Percentiles rank a stretch among this genome's conserved stretches.
These are phyloP conservation scores for Acanthurus lineatus DNA, from an alignment of 2,797 vertebrate species.

Conservation along the genomic window DNA sequence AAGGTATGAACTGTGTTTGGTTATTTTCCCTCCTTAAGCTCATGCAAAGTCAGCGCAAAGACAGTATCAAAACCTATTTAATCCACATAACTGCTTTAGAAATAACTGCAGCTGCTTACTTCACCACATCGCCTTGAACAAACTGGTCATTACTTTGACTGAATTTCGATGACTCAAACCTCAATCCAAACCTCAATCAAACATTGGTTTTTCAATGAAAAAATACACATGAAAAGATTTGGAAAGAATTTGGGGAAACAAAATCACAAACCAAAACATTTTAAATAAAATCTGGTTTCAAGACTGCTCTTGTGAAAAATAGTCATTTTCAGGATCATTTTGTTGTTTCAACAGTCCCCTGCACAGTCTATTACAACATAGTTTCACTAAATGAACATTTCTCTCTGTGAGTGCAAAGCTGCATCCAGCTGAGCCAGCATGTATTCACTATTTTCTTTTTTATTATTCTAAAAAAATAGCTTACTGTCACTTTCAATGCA, in stretches of 20 bases:
- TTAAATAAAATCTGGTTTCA: not conserved
- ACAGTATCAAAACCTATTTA: slow-evolving; percentile 13
- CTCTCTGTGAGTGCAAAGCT: not conserved
- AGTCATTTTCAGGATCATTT: too few relatives aligned
- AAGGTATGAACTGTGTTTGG: not conserved
- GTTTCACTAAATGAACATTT: slow-evolving; percentile 9
- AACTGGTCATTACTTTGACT: not conserved
- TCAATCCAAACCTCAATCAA: not conserved
- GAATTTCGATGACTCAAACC: not conserved
- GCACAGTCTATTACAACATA: not conserved
- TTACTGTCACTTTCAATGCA: not conserved
- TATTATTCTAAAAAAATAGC: not conserved
- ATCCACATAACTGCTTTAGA: not conserved
- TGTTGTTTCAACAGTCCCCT: not conserved
- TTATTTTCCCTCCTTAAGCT: not conserved
- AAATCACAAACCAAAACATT: not conserved
- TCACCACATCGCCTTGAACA: not conserved
- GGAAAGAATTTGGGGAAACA: not conserved
- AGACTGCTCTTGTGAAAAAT: not conserved
- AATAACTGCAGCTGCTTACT: not conserved
- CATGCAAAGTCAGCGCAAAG: not conserved
- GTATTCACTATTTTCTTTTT: not conserved
- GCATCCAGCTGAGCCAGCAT: not conserved
- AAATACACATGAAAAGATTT: not conserved
- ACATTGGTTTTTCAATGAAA: not conserved